Base-by-base conservation (phyloP, 2,113 vertebrate genomes). In the Ascaphus truei region DNA sequence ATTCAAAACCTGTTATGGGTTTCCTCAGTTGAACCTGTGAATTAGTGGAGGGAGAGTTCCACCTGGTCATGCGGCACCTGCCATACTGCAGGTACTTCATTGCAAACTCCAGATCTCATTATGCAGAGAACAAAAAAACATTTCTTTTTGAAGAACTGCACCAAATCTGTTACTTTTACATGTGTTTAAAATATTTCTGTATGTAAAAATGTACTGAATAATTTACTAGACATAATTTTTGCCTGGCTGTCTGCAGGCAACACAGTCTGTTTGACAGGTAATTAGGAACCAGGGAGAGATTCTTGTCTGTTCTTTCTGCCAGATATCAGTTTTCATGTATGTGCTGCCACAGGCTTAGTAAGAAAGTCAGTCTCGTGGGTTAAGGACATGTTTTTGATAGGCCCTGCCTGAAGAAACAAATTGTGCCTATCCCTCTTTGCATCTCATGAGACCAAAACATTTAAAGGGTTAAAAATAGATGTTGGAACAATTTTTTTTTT, bases 151-250 rank as follows among this genome's bases (percentile, higher is more conserved):
- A 59, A 37, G 55, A 59, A 18, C 39, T 59, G 39, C 8, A 26
- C 55, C 55, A 50, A 30, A 60, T 69, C 55, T 50, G 66, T 58
- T 60, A 29, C 41, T 69, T 69, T 69, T 60, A 69, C 45, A 59
- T 43, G 50, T 69, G 66, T 69, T 69, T 69, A 69, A 68, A 69
- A n/a, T 55, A 68, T 59, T 55, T 68, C 55, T 1, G 31, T 60
- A 69, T 69, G 66, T 69, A 69, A 69, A 69, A 59, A 69, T 60
- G 59, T 59, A 69, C 66, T 69, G 66, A 69, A 69, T 69, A 69
- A 69, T 69, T 69, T 60, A 69, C 43, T 10, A 60, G 66, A 69
- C 66, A 69, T 69, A 59, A 69, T 69, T 69, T 68, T 59, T 29
- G 55, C 41, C 29, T 23, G 43, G 56, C 66, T 69, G 66, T 69